Base-by-base conservation (phyloP, 2,797 vertebrate genomes). In the Cryptoprocta ferox region DNA sequence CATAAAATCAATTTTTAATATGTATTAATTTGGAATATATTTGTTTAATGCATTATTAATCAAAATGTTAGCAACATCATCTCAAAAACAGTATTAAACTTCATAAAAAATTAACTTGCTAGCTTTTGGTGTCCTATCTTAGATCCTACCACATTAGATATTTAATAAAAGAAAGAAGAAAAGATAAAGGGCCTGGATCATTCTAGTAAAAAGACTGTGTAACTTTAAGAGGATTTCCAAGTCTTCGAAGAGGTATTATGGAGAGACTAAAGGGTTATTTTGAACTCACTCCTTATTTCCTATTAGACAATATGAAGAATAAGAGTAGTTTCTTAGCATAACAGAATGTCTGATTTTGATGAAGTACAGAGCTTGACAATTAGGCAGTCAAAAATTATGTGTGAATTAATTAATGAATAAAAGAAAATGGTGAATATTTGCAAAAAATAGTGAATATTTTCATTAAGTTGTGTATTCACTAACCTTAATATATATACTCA, bases 201-300 rank as follows among this genome's bases (percentile, higher is more conserved):
- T 1, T 10, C 53, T 89, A 42, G 4, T 45, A 83, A 73, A 59
- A 8, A 86, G 5, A 63, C 80, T 32, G 45, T 84, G 48, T 81
- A 89, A 89, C 83, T 89, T 70, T 84, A 70, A 66, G 26, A 95
- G 5, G 5, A 88, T 48, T 91, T 95, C 19, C 35, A 84, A 81
- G 32, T 63, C 86, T 91, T 97, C 5, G 73, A 87, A 94, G 35
- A 91, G 79, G 37, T 89, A 65, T 75, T 91, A 85, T 59, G 37
- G 42, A 21, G 5, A 35, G 19, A 50, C 4, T 53, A 53, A 59
- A 80, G 65, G 15, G 6, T 83, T 95, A 37, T 42, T 86, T 94
- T 73, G 16, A 75, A 79, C 18, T 83, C 65, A 79, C 6, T 78
- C 85, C 85, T 86, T 48, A 48, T 73, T 84, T 90, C 30, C 11